Evolutionary conservation across 1,140 invertebrate genomes (phyloP).

Genomic region (Vollenhovia emeryi): DNA sequence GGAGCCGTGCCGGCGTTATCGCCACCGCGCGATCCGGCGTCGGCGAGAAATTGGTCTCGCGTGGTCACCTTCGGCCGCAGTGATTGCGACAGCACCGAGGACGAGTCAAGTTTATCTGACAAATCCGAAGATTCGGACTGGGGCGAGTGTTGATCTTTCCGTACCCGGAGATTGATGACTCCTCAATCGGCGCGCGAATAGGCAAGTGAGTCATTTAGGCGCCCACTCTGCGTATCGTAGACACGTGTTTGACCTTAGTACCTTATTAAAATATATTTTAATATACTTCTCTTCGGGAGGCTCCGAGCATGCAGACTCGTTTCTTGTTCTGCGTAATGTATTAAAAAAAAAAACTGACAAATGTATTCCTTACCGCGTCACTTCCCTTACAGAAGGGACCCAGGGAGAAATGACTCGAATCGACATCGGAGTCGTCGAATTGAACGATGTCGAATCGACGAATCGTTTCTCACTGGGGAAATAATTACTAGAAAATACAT

Average conservation of each 20-base stretch:
- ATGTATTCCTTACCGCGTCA: too few relatives aligned
- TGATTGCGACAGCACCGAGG: neutral
- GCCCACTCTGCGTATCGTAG: neutral
- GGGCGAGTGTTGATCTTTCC: neutral
- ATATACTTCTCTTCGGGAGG: neutral
- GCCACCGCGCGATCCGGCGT: neutral
- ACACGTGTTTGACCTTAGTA: neutral
- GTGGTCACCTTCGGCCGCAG: slow-evolving; percentile 1
- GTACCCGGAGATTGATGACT: neutral
- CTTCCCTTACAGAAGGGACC: too few relatives aligned
- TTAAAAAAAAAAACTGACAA: neutral
- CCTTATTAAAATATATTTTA: slow-evolving; percentile 44
- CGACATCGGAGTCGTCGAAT: too few relatives aligned
- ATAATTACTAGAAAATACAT: too few relatives aligned
- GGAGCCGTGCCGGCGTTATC: slow-evolving; percentile 9
- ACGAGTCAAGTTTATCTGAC: neutral
- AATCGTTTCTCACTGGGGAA: too few relatives aligned
- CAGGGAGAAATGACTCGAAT: too few relatives aligned
- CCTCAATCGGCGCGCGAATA: neutral
- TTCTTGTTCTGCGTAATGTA: neutral
- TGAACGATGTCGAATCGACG: too few relatives aligned
- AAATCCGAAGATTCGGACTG: neutral
- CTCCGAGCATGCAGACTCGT: neutral
- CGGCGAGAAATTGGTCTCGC: slow-evolving; percentile 14
- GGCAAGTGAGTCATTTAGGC: neutral